Evolutionary conservation across 53 echinoderm and acorn worm genomes (phyloP).

Genomic region (Patiria pectinifera): DNA sequence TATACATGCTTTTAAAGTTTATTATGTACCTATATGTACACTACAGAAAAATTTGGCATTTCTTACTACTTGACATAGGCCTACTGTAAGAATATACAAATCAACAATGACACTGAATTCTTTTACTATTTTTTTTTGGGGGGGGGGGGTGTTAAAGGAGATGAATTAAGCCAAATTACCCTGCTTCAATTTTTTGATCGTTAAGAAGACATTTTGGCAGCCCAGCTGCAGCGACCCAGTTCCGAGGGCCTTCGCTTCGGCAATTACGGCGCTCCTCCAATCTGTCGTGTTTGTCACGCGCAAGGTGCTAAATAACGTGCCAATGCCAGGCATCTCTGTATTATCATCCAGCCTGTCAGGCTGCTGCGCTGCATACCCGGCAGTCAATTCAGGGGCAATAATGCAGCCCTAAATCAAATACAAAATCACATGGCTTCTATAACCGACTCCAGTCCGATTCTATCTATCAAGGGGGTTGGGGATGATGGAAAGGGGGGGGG

Average conservation of each 20-base stretch:
- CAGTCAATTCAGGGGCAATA: slow-evolving; percentile 57
- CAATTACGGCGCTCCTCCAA: slow-evolving; percentile 26
- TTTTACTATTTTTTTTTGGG: no score
- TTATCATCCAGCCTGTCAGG: slow-evolving; percentile 41
- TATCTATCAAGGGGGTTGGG: slow-evolving; percentile 21
- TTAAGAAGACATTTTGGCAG: background rate
- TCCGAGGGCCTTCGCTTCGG: slow-evolving; percentile 14
- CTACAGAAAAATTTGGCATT: background rate
- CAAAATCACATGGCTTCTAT: slow-evolving; percentile 46
- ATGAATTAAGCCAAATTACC: slow-evolving; percentile 37
- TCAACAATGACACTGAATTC: no score
- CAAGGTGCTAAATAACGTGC: slow-evolving; percentile 57
- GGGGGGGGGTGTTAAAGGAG: background rate
- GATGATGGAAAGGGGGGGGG: background rate
- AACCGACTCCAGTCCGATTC: background rate
- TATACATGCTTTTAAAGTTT: no score
- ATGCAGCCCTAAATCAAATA: slow-evolving; percentile 56
- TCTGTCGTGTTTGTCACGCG: slow-evolving; percentile 46
- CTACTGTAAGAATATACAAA: background rate
- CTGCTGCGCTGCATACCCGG: slow-evolving; percentile 16
- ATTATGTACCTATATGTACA: background rate
- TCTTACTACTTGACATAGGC: background rate
- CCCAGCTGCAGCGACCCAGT: slow-evolving; percentile 7
- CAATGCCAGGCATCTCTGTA: slow-evolving; percentile 30
- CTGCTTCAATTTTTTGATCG: slow-evolving; percentile 22